Conservation (phyloP, 2,888 invertebrate genomes). For the Phasia obesa region DNA sequence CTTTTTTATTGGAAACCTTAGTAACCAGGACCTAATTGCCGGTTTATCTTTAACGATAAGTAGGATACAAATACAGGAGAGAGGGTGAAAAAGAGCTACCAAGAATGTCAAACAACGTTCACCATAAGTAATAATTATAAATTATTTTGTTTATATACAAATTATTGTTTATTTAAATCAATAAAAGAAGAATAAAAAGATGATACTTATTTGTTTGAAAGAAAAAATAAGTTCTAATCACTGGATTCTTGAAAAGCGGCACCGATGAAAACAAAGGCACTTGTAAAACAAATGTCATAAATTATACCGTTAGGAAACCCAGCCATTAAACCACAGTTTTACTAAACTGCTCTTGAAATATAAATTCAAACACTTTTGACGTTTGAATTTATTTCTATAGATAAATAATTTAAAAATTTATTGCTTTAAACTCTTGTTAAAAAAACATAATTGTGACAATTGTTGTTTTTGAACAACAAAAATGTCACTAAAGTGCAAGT, state of each 20-base stretch:
- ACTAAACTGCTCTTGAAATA: slow-evolving; percentile 32
- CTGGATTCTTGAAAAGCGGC: slow-evolving; percentile 67
- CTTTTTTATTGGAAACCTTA: not conserved
- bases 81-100: too few relatives aligned
- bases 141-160: not conserved
- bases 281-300: slow-evolving; percentile 63
- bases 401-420: slow-evolving; percentile 1
- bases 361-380: slow-evolving; percentile 20
- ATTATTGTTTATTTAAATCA: slow-evolving; percentile 52
- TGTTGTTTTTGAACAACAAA: slow-evolving; percentile 45
- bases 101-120: too few relatives aligned
- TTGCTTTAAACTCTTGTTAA: slow-evolving; percentile 51
- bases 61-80: not conserved
- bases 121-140: too few relatives aligned
- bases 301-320: slow-evolving; percentile 46
- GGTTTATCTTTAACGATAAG: slow-evolving; percentile 1
- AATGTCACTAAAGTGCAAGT: slow-evolving; percentile 44
- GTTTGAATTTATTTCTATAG: slow-evolving; percentile 10
- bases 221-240: slow-evolving; percentile 36
- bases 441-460: slow-evolving; percentile 60
- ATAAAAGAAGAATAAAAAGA: slow-evolving; percentile 32
- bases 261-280: slow-evolving; percentile 63
- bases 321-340: slow-evolving; percentile 50
- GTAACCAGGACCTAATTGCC: not conserved
- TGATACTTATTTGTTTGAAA: not conserved